Conservation (phyloP, 2,888 invertebrate genomes). For the Gandaritis pyraliata region DNA sequence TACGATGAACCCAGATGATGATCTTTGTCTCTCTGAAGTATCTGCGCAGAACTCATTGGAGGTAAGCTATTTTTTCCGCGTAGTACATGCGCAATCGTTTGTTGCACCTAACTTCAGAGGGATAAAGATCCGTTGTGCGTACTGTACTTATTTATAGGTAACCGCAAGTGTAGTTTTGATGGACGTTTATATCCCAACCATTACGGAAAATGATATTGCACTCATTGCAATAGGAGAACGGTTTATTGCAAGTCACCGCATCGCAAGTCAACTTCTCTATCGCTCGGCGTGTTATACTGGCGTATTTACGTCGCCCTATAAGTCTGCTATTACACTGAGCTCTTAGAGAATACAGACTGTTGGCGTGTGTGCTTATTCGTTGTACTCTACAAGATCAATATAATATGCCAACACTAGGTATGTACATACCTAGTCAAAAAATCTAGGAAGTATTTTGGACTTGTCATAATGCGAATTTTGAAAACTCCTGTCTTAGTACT, state of each 20-base stretch:
- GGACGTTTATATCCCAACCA: conserved; percentile 21
- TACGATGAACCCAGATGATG: conserved; percentile 3
- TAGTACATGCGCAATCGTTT: too few species aligned
- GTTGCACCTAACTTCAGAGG: too few species aligned
- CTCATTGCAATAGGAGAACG: conserved; percentile 30
- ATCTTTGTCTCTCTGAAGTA: too few species aligned
- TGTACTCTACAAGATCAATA: background rate
- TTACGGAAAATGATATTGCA: conserved; percentile 33
- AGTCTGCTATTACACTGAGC: background rate
- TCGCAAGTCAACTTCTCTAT: conserved; percentile 19
- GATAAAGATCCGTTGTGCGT: too few species aligned
- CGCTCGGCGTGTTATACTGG: conserved; percentile 18
- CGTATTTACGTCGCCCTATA: conserved; percentile 51
- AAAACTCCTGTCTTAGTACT: too few species aligned
- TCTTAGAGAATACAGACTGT: conserved; percentile 7
- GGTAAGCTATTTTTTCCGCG: too few species aligned
- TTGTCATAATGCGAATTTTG: too few species aligned
- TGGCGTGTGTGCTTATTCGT: background rate
- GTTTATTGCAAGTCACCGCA: conserved; percentile 43
- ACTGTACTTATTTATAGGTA: conserved; percentile 3
- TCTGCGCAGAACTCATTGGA: too few species aligned
- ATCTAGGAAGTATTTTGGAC: too few species aligned
- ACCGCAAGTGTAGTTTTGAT: conserved; percentile 24
- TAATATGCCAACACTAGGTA: background rate
- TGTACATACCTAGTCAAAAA: too few species aligned